Percentiles rank a stretch among this genome's conserved stretches.
phyloP scores from a whole-genome alignment of 2,113 vertebrate species.

The Syngnathus floridae region DNA sequence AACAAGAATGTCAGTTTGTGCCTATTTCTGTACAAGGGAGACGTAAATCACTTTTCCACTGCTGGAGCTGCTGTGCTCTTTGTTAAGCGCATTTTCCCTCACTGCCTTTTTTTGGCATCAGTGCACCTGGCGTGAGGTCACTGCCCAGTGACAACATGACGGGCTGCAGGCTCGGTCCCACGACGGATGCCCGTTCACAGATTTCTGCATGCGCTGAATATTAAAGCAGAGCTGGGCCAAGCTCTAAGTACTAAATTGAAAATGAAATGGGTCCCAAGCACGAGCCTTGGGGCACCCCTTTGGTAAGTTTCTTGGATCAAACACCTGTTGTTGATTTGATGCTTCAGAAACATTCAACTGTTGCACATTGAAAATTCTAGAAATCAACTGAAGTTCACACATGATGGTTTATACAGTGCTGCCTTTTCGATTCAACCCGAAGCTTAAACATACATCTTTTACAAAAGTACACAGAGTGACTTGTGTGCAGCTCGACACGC shows the following conservation, averaged over 20 bases:
- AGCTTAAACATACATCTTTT: not conserved
- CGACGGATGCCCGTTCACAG: conserved; percentile 27
- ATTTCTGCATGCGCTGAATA: conserved; percentile 32
- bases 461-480: not conserved
- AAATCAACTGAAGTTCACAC: not conserved
- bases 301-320: no score
- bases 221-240: conserved; percentile 39
- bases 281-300: no score
- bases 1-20: not conserved
- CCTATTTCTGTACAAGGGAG: not conserved
- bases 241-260: conserved; percentile 40
- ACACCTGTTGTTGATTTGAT: no score
- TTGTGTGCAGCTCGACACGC: conserved; percentile 29
- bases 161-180: not conserved
- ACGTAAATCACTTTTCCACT: not conserved
- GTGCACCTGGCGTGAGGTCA: conserved; percentile 29
- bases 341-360: conserved; percentile 3
- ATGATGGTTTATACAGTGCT: not conserved
- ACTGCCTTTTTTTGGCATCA: conserved; percentile 2
- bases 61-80: not conserved
- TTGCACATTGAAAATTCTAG: not conserved
- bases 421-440: not conserved
- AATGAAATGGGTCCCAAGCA: no score
- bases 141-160: conserved; percentile 23
- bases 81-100: conserved; percentile 1